phyloP scores from a whole-genome alignment of 1,140 invertebrate species.

The Rhopalosiphum padi region DNA sequence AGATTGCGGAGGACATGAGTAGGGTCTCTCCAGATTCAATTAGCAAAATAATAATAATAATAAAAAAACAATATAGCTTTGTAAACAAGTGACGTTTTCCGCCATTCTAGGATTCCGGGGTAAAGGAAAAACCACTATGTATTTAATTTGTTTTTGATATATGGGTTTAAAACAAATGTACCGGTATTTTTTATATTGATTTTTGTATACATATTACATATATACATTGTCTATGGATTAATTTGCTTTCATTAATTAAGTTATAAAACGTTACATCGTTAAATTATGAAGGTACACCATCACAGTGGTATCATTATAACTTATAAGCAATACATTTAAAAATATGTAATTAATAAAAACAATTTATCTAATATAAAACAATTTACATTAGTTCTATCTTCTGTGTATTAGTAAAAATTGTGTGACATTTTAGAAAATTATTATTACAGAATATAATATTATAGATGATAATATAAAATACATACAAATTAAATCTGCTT shows the following conservation, averaged over 20 bases:
- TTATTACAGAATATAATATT: neutral
- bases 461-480: neutral
- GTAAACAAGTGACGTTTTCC: conserved; percentile 25
- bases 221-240: neutral
- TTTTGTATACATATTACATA: neutral
- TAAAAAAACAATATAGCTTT: neutral
- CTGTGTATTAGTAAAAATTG: neutral
- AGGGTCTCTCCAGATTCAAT: conserved; percentile 38
- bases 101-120: neutral
- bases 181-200: neutral
- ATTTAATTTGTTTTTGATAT: conserved; percentile 35
- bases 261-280: neutral
- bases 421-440: neutral
- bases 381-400: neutral
- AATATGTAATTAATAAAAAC: neutral
- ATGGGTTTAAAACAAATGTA: neutral
- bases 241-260: neutral
- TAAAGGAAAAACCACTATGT: conserved; percentile 15
- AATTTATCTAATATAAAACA: too few relatives aligned
- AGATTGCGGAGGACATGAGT: conserved; percentile 15
- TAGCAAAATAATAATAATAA: conserved; percentile 19
- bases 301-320: neutral
- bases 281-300: neutral
- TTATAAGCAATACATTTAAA: neutral
- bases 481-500: neutral